Percentiles rank a stretch among this genome's conserved stretches.
phyloP scores from a whole-genome alignment of 2,888 invertebrate genomes.

The Lepetodrilus schrolli region DNA sequence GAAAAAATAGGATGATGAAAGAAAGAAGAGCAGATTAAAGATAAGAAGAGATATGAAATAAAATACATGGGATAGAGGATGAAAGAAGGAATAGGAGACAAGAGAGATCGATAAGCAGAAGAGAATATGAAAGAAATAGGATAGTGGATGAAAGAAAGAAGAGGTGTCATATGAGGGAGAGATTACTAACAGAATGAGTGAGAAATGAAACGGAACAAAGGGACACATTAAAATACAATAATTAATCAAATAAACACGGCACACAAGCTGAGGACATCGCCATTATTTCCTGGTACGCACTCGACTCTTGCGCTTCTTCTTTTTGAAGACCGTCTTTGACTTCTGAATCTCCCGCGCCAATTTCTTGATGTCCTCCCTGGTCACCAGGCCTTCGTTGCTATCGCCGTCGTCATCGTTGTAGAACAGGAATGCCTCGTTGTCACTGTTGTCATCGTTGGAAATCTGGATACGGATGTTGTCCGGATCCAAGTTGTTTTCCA shows the following conservation, averaged over 20 bases:
- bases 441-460: conserved; percentile 50
- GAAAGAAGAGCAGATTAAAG: too few species aligned
- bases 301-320: conserved; percentile 54
- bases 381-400: conserved; percentile 57
- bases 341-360: conserved; percentile 58
- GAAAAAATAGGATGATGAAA: too few species aligned
- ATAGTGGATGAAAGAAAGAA: too few species aligned
- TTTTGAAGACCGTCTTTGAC: conserved; percentile 62
- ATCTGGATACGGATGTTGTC: conserved; percentile 59
- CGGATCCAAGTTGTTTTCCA: conserved; percentile 53
- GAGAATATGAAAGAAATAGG: too few species aligned
- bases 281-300: too few species aligned
- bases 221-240: neutral
- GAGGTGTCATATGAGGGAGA: too few species aligned
- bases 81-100: too few species aligned
- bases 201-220: neutral
- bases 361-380: conserved; percentile 61
- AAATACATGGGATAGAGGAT: too few species aligned
- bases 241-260: too few species aligned
- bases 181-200: neutral
- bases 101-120: too few species aligned
- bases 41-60: too few species aligned
- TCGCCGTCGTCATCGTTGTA: conserved; percentile 64
- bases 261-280: too few species aligned
- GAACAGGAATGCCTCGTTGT: conserved; percentile 56